Conservation (phyloP, 2,888 invertebrate species). For the Athrips mouffetella region DNA sequence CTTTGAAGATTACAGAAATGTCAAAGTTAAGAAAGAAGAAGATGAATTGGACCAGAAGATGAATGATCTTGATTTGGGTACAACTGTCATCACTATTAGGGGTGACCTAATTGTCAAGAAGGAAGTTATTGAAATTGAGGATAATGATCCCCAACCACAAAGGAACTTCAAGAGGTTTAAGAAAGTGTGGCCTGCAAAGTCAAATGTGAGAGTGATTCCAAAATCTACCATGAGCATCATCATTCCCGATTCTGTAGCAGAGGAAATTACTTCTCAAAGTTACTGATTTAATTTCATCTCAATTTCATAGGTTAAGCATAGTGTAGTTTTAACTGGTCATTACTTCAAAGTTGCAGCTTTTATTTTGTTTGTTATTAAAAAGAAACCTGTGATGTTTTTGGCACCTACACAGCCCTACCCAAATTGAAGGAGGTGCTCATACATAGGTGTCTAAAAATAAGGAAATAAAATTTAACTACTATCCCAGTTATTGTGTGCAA, state of each 20-base stretch:
- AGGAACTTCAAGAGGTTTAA: conserved; percentile 68
- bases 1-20: conserved; percentile 26
- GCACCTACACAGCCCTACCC: too few species aligned
- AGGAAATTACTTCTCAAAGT: conserved; percentile 14
- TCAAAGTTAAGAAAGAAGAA: conserved; percentile 47
- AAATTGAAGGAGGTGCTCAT: too few species aligned
- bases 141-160: conserved; percentile 22
- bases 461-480: too few species aligned
- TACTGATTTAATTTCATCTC: conserved; percentile 15
- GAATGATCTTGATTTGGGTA: conserved; percentile 53
- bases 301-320: conserved; percentile 6
- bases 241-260: conserved; percentile 12
- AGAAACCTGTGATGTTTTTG: too few species aligned
- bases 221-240: conserved; percentile 36
- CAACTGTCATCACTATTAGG: conserved; percentile 51
- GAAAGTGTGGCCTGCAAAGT: conserved; percentile 68
- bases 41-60: conserved; percentile 56
- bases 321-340: background rate
- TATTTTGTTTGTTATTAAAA: background rate
- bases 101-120: conserved; percentile 59
- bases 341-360: background rate
- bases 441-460: too few species aligned
- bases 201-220: conserved; percentile 48
- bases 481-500: too few species aligned
- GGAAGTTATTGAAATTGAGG: conserved; percentile 43